A percentile compares a stretch with the other conserved stretches of the same genome.
Conservation (phyloP, 2,888 invertebrate species). For the Melanophora roralis region DNA sequence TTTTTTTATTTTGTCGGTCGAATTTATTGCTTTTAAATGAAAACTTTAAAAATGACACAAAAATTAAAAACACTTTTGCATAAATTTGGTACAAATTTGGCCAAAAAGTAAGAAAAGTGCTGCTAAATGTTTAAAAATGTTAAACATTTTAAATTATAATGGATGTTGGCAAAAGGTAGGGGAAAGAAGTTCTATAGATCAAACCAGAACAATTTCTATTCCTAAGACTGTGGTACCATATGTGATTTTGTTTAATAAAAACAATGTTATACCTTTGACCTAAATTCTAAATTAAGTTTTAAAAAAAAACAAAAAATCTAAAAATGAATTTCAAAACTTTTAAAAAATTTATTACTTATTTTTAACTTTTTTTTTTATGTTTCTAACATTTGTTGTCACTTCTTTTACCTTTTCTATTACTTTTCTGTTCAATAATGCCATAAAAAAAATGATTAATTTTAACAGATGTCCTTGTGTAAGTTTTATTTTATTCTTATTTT, state of each 20-base stretch:
- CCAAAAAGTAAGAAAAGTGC: constrained; percentile 39
- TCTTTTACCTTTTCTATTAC: neutral
- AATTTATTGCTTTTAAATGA: constrained; percentile 19
- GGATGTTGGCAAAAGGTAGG: constrained; percentile 2
- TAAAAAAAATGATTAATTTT: constrained; percentile 13
- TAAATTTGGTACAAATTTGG: neutral
- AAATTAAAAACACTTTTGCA: neutral
- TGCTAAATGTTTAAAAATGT: constrained; percentile 46
- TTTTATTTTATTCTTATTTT: neutral
- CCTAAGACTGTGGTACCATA: no score
- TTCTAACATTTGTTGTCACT: neutral
- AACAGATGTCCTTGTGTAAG: neutral
- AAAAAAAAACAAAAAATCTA: no score
- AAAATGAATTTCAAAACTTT: no score
- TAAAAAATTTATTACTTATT: no score
- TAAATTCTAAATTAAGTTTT: no score
- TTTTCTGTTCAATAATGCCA: constrained; percentile 3
- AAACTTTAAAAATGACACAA: constrained; percentile 1
- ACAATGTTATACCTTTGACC: no score
- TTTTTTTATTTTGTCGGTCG: neutral
- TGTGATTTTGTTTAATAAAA: no score
- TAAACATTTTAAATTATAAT: constrained; percentile 14
- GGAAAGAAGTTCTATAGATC: no score
- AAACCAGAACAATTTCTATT: no score
- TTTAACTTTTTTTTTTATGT: neutral